Percentiles rank a stretch among this genome's conserved stretches.
phyloP scores from a whole-genome alignment of 1,140 invertebrate species.

The Parasteatoda tepidariorum region DNA sequence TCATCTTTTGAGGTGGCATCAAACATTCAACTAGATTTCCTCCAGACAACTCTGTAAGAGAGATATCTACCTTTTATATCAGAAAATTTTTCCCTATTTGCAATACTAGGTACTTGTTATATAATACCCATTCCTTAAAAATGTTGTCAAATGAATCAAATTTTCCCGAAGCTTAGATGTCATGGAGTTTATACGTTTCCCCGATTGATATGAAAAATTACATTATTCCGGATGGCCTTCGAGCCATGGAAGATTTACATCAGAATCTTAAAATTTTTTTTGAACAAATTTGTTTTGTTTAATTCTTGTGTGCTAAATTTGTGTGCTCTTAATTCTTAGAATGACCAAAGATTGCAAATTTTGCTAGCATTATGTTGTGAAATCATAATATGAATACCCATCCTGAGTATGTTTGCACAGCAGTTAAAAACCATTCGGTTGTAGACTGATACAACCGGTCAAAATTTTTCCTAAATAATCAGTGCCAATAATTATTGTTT shows the following conservation, averaged over 20 bases:
- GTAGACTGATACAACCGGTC: not conserved
- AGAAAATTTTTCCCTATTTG: not conserved
- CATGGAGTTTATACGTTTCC: not conserved
- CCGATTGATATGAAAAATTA: not conserved
- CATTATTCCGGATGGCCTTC: not conserved
- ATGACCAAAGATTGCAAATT: slow-evolving; percentile 2
- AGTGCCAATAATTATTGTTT: not conserved
- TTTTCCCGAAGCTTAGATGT: not conserved
- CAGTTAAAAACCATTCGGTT: not conserved
- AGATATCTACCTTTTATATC: not conserved
- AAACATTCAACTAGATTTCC: not conserved
- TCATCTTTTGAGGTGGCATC: not conserved
- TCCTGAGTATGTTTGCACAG: not conserved
- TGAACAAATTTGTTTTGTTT: not conserved
- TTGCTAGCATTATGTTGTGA: not conserved
- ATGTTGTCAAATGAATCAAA: not conserved
- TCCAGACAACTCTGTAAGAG: not conserved
- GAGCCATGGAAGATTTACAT: not conserved
- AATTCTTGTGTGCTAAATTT: not conserved
- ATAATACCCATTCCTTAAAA: not conserved
- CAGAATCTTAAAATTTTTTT: slow-evolving; percentile 1
- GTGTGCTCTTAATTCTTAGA: no score
- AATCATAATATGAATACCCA: not conserved
- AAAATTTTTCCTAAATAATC: slow-evolving; percentile 1
- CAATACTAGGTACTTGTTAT: not conserved